Evolutionary conservation across 2,888 invertebrate species (phyloP).

Genomic region (Exephanes ischioxanthus): DNA sequence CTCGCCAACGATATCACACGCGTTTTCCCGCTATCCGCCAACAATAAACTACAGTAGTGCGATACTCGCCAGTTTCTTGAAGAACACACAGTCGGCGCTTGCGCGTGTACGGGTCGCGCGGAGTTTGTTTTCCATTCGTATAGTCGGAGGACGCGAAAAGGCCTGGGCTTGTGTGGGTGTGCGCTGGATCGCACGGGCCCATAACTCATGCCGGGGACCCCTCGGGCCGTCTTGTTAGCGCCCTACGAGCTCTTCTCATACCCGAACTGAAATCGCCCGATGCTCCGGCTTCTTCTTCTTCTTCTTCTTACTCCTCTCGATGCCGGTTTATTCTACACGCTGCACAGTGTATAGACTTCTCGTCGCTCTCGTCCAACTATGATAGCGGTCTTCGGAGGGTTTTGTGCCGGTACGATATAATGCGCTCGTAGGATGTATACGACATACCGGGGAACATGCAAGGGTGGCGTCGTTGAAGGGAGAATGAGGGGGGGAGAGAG

Average conservation of each 20-base stretch:
- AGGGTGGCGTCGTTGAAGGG: conserved; percentile 50
- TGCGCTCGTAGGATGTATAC: conserved; percentile 1
- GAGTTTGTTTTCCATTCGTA: conserved; percentile 45
- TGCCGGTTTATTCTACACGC: conserved; percentile 29
- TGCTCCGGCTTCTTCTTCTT: conserved; percentile 1
- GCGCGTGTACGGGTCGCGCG: conserved; percentile 25
- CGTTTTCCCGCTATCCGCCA: neutral
- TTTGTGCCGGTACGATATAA: conserved; percentile 67
- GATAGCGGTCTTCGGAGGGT: conserved; percentile 72
- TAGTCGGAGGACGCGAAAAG: conserved; percentile 31
- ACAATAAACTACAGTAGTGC: neutral
- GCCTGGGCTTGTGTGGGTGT: conserved; percentile 56
- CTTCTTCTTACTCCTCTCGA: neutral
- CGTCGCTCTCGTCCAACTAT: conserved; percentile 73
- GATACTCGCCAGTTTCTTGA: conserved; percentile 6
- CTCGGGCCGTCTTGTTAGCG: conserved; percentile 82
- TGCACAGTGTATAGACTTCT: conserved; percentile 35
- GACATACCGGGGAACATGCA: conserved; percentile 33
- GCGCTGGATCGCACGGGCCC: conserved; percentile 76
- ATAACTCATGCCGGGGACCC: conserved; percentile 80
- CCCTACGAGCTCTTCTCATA: conserved; percentile 69
- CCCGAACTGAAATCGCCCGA: conserved; percentile 40
- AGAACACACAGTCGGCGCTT: conserved; percentile 13
- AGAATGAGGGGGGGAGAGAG: conserved; percentile 31
- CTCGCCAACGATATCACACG: neutral